Percentiles rank a stretch among this genome's conserved stretches.
These are phyloP conservation scores for Hanleya hanleyi DNA, from an alignment of 2,888 invertebrate genomes.

Conservation along the genomic window DNA sequence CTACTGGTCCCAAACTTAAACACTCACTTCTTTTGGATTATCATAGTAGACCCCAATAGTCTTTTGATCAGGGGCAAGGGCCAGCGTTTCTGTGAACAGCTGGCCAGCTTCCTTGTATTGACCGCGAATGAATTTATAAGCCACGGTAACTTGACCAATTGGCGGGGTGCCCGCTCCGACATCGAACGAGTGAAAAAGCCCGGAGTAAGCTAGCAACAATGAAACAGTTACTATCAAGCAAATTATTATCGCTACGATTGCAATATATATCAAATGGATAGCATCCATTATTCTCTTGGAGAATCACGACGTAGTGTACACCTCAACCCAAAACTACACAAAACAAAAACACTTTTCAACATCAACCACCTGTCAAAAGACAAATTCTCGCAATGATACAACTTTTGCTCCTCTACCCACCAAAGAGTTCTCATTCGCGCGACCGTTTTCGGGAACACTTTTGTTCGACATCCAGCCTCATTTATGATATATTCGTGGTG, in stretches of 20 bases:
- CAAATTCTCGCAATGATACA: too few relatives aligned
- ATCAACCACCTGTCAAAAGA: too few relatives aligned
- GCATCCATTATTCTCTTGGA: conserved; percentile 46
- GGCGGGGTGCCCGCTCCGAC: conserved; percentile 72
- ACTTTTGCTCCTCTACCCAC: too few relatives aligned
- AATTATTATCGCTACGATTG: conserved; percentile 57
- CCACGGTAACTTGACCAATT: conserved; percentile 63
- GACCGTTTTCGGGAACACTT: too few relatives aligned
- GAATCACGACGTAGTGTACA: too few relatives aligned
- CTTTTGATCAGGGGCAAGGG: conserved; percentile 68
- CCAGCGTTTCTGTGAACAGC: conserved; percentile 72
- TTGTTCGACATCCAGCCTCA: too few relatives aligned
- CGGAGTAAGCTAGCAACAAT: conserved; percentile 65
- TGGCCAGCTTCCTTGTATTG: conserved; percentile 73
- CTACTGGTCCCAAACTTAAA: too few relatives aligned
- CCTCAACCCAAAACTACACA: too few relatives aligned
- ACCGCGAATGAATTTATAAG: conserved; percentile 74
- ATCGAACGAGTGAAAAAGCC: conserved; percentile 66
- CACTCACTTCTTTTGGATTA: conserved; percentile 71
- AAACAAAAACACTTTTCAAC: too few relatives aligned
- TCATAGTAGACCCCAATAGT: conserved; percentile 75
- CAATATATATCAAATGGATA: conserved; percentile 47
- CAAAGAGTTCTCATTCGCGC: too few relatives aligned
- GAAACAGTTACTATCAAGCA: conserved; percentile 61
- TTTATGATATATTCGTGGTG: too few relatives aligned